Evolutionary conservation across 2,113 vertebrate genomes (phyloP).

Genomic region (Urocitellus parryii): DNA sequence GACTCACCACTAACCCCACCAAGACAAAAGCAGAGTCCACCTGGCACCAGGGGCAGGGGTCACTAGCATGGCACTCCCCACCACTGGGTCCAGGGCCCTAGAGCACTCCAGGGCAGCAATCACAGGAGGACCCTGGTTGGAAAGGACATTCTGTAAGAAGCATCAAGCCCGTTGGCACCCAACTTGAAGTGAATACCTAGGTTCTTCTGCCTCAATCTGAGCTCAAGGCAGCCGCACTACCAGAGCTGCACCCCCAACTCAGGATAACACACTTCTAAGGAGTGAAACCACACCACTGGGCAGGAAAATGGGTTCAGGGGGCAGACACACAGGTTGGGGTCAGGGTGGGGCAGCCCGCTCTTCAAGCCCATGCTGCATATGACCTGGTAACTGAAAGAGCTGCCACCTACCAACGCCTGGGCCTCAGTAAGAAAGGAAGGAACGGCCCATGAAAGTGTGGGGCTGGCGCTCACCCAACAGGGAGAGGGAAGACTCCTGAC

Average conservation of each 20-base stretch:
- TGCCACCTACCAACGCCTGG: too few species aligned
- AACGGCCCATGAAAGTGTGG: not conserved
- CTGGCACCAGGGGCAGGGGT: not conserved
- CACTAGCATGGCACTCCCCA: not conserved
- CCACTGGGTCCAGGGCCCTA: not conserved
- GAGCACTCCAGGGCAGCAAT: too few species aligned
- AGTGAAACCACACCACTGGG: not conserved
- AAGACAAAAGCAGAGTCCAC: not conserved
- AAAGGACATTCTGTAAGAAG: rapidly evolving
- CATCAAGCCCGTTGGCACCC: not conserved
- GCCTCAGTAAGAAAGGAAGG: not conserved
- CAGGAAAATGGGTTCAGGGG: not conserved
- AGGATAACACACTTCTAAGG: not conserved
- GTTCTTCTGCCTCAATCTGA: too few species aligned
- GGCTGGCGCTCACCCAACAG: not conserved
- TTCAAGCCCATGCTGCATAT: not conserved
- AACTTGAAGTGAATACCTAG: too few species aligned
- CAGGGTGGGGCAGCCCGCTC: not conserved
- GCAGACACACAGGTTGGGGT: not conserved
- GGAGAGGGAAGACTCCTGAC: not conserved
- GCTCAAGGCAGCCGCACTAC: too few species aligned
- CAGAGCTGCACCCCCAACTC: too few species aligned
- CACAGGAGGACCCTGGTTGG: not conserved
- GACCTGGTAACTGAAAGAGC: not conserved
- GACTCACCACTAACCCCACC: not conserved